These are phyloP conservation scores for Agrochola lychnidis DNA, from an alignment of 2,888 invertebrate genomes.

Conservation along the genomic window DNA sequence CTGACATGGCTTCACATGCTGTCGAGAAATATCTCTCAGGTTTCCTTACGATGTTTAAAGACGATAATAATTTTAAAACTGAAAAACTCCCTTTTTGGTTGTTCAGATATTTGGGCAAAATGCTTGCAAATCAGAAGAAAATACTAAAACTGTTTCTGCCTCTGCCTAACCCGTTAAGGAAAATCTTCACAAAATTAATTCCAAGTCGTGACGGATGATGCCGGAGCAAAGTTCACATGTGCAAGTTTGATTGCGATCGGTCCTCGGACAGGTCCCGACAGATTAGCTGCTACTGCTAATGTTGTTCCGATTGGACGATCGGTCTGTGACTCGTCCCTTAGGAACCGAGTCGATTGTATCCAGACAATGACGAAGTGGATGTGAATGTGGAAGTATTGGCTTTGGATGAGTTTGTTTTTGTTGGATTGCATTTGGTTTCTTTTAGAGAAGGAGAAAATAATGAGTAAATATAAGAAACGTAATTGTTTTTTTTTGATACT, in stretches of 20 bases:
- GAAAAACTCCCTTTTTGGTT: background rate
- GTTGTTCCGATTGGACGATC: conserved; percentile 69
- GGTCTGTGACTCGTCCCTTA: conserved; percentile 65
- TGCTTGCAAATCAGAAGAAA: background rate
- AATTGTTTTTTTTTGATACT: background rate
- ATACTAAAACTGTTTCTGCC: background rate
- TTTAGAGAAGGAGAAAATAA: background rate
- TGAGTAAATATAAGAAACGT: background rate
- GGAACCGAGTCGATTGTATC: conserved; percentile 67
- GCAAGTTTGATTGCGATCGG: conserved; percentile 85
- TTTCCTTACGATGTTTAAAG: background rate
- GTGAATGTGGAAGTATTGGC: conserved; percentile 54
- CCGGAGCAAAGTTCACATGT: conserved; percentile 85
- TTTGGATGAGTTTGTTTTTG: conserved; percentile 41
- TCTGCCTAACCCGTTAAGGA: conserved; percentile 37
- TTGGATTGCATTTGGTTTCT: conserved; percentile 33
- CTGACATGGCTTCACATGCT: too few relatives aligned
- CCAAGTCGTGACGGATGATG: conserved; percentile 60
- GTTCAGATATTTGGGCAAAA: background rate
- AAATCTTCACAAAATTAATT: conserved; percentile 39
- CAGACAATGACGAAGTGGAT: conserved; percentile 73
- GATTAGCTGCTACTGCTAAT: conserved; percentile 79
- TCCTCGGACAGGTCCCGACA: conserved; percentile 73
- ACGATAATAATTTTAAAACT: background rate
- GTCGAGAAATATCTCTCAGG: too few relatives aligned